A percentile compares a stretch with the other conserved stretches of the same genome.
phyloP scores from a whole-genome alignment of 2,797 vertebrate genomes.

The Micromesistius poutassou region DNA sequence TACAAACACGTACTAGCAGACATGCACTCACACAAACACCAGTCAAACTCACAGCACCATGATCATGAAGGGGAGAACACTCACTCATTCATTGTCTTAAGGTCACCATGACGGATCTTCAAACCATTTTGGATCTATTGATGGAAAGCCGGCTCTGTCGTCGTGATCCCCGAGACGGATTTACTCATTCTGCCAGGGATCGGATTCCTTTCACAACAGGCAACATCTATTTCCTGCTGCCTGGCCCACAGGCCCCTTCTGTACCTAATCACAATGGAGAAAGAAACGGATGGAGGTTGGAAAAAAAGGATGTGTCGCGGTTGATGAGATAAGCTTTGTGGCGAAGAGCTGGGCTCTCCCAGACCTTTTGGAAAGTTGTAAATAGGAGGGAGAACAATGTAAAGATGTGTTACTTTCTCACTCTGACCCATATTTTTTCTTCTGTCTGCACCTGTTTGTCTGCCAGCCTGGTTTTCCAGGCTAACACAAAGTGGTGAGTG shows the following conservation, averaged over 20 bases:
- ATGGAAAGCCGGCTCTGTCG: constrained; percentile 46
- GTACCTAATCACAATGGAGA: constrained; percentile 41
- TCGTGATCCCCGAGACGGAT: constrained; percentile 25
- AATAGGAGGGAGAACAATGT: neutral
- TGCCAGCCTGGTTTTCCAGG: neutral
- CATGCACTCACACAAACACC: neutral
- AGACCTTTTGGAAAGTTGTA: too few species aligned
- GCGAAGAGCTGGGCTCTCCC: too few species aligned
- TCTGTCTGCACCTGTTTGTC: neutral
- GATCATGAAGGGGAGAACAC: constrained; percentile 15
- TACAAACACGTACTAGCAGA: neutral
- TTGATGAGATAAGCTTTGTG: too few species aligned
- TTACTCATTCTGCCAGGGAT: constrained; percentile 38
- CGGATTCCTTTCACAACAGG: constrained; percentile 1
- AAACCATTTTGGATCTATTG: constrained; percentile 33
- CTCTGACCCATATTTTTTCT: neutral
- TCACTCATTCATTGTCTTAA: constrained; percentile 36
- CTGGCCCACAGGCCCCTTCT: constrained; percentile 23
- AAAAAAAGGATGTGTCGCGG: constrained; percentile 1
- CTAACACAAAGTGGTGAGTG: neutral
- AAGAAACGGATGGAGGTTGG: constrained; percentile 36
- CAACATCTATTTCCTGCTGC: constrained; percentile 37
- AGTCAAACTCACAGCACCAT: constrained; percentile 4
- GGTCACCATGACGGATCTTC: constrained; percentile 50
- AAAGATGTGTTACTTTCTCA: neutral